Conservation (phyloP, 2,113 vertebrate species). For the Engraulis encrasicolus region DNA sequence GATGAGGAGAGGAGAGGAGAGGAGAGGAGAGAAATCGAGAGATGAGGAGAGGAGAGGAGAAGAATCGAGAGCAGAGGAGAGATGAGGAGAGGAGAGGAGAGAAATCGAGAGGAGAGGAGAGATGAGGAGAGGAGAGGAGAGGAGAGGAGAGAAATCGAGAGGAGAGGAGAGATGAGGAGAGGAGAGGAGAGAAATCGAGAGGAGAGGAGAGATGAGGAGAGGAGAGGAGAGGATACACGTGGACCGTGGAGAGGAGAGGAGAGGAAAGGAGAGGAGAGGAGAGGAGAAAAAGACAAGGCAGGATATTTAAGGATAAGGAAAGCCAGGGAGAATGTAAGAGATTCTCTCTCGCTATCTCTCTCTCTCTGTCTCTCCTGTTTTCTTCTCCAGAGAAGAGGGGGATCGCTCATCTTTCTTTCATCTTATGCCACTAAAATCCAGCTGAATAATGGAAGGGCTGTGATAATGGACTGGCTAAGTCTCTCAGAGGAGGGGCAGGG, state of each 20-base stretch:
- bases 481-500: conserved; percentile 38
- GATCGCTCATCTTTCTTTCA: conserved; percentile 28
- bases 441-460: conserved; percentile 50
- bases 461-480: conserved; percentile 34
- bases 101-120: neutral
- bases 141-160: neutral
- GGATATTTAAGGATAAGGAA: too few relatives aligned
- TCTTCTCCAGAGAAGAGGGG: too few relatives aligned
- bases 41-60: neutral
- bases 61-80: neutral
- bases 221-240: neutral
- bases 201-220: neutral
- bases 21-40: neutral
- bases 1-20: neutral
- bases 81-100: neutral
- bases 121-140: neutral
- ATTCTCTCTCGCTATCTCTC: conserved; percentile 15
- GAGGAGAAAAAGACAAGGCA: neutral
- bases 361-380: too few relatives aligned
- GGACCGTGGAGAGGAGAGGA: neutral
- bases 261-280: neutral
- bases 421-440: conserved; percentile 34
- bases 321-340: neutral
- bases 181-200: neutral
- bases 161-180: neutral